phyloP scores from a whole-genome alignment of 2,888 invertebrate genomes.

The Dynastes maya region DNA sequence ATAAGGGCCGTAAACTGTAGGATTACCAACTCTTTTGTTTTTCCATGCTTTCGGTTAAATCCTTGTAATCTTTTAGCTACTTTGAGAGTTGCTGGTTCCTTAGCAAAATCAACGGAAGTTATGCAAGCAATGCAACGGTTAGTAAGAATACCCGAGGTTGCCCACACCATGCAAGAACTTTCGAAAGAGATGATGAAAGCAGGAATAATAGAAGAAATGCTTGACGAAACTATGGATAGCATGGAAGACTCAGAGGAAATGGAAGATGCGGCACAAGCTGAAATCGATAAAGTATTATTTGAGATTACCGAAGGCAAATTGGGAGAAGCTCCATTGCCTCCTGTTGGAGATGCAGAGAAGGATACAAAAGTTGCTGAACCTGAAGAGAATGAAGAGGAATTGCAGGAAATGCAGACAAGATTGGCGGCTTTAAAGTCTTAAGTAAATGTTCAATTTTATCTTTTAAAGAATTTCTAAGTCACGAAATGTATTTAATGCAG shows the following conservation, averaged over 20 bases:
- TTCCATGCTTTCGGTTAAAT: too few species aligned
- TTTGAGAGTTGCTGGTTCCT: constrained; percentile 91
- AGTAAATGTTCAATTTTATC: constrained; percentile 53
- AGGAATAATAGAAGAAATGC: constrained; percentile 99
- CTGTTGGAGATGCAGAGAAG: constrained; percentile 77
- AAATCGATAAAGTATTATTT: constrained; percentile 81
- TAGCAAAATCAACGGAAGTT: constrained; percentile 97
- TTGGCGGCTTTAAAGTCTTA: constrained; percentile 92
- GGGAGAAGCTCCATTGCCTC: constrained; percentile 91
- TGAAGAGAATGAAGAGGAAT: constrained; percentile 81
- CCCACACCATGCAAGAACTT: constrained; percentile 96
- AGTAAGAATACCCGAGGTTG: constrained; percentile 92
- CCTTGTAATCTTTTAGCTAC: constrained; percentile 78
- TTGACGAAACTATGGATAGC: constrained; percentile 96
- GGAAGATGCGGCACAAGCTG: constrained; percentile 96
- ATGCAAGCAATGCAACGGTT: constrained; percentile 98
- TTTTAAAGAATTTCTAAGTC: too few species aligned
- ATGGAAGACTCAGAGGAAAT: constrained; percentile 95
- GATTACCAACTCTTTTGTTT: too few species aligned
- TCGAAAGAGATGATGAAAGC: constrained; percentile 99
- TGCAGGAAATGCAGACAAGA: constrained; percentile 94
- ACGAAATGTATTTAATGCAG: too few species aligned
- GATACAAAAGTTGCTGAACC: constrained; percentile 74
- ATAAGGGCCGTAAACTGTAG: too few species aligned
- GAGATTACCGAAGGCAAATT: constrained; percentile 93